Evolutionary conservation across 2,113 vertebrate species (phyloP), one percentile per base, ranked within the genome.

Genomic region (Oryzias celebensis): DNA sequence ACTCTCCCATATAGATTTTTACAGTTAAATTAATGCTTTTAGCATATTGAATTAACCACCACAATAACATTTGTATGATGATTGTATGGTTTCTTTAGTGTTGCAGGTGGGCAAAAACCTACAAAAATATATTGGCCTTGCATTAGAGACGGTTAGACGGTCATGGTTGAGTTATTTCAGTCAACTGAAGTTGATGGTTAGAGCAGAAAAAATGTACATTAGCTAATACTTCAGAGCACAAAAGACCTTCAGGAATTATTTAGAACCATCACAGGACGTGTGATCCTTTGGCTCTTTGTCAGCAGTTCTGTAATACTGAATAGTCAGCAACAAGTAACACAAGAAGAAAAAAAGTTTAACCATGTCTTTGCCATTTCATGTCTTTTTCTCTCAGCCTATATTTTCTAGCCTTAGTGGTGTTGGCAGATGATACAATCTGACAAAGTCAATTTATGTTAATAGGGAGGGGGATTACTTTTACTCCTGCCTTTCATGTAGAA

Each of bases 241-340:
- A 45, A 45, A 45, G 15, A 17, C n/a, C 16, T 18, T 17, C 18
- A 60, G 52, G 52, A 4, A 31, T 41, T 15, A 24, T 61, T 72
- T 41, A 3, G 52, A 46, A 64, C 41, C 45, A 59, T 70, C 81
- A 77, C 76, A 82, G 78, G 76, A 72, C 55, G 52, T 56, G 55
- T 45, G 23, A 63, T 68, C 44, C 0, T 50, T 79, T 68, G 71
- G 58, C 55, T 62, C 58, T 50, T 65, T 20, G 80, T 85, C 83
- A 88, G 84, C 86, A 80, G 43, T 77, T 75, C 62, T 58, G 42
- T 66, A 63, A 58, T 60, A 64, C 65, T 79, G 68, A 77, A 58
- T 50, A 46, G 22, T 54, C 42, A 49, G 57, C 10, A 64, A 68
- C 52, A 52, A 57, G 69, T 60, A 31, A 51, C 53, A 66, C 57